phyloP scores from a whole-genome alignment of 2,888 invertebrate genomes.

The Chaetogeoica ovagalla region DNA sequence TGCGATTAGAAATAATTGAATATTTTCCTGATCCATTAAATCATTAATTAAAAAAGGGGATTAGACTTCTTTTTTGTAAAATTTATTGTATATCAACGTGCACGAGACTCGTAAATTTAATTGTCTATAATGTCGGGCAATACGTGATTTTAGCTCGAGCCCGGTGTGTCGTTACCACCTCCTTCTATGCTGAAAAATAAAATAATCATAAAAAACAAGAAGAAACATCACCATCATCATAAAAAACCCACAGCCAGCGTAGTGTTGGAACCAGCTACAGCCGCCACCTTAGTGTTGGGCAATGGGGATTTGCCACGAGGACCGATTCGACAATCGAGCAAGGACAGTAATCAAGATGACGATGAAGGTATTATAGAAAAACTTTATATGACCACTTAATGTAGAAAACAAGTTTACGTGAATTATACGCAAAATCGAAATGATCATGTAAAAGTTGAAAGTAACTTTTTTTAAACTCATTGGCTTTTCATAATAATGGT shows the following conservation, averaged over 20 bases:
- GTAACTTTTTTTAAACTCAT: no score
- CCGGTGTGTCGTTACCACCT: slow-evolving; percentile 80
- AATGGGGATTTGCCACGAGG: slow-evolving; percentile 69
- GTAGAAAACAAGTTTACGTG: no score
- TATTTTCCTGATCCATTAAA: no score
- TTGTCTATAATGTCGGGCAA: neutral
- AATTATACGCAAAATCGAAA: no score
- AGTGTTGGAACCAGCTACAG: slow-evolving; percentile 59
- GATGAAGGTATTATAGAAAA: slow-evolving; percentile 38
- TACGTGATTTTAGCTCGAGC: slow-evolving; percentile 62
- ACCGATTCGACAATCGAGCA: slow-evolving; percentile 71
- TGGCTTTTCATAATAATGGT: no score
- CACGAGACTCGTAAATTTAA: neutral
- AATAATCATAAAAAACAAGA: slow-evolving; percentile 96
- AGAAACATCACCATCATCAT: slow-evolving; percentile 80
- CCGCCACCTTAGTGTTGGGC: slow-evolving; percentile 63
- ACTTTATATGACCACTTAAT: no score
- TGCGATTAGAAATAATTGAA: no score
- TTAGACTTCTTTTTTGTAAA: no score
- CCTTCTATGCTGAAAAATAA: slow-evolving; percentile 82
- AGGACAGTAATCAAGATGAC: slow-evolving; percentile 72
- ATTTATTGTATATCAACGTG: no score
- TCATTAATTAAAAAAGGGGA: no score
- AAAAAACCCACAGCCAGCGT: slow-evolving; percentile 61
- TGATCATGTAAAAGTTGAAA: no score